Conservation (phyloP, 1,140 invertebrate genomes). For the Leptinotarsa defecta region DNA sequence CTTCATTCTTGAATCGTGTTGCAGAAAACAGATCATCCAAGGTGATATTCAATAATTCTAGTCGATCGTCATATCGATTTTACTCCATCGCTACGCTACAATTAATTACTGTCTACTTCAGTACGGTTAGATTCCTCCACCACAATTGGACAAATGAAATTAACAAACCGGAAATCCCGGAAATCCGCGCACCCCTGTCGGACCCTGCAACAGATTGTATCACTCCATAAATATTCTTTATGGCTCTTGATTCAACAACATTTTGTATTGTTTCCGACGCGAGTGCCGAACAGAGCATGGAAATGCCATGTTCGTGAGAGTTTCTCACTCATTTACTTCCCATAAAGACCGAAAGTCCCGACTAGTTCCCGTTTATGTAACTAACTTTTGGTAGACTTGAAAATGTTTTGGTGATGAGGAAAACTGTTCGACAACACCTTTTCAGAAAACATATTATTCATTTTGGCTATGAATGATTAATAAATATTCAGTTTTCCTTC, state of each 20-base stretch:
- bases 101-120: neutral
- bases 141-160: constrained; percentile 44
- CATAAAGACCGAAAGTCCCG: neutral
- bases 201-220: constrained; percentile 58
- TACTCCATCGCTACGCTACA: no score
- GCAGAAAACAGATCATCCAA: no score
- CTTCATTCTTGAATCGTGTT: no score
- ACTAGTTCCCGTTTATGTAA: neutral
- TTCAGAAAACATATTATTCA: no score
- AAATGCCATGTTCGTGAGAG: neutral
- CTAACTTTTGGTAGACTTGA: no score
- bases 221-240: constrained; percentile 24
- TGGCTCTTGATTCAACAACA: constrained; percentile 1
- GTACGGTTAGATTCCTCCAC: constrained; percentile 32
- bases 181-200: constrained; percentile 59
- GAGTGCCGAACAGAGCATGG: neutral
- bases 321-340: neutral
- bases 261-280: neutral
- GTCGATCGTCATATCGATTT: no score
- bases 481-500: no score
- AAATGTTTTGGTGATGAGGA: no score
- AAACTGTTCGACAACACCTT: no score
- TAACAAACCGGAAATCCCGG: constrained; percentile 63
- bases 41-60: no score
- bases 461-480: no score